A percentile compares a stretch with the other conserved stretches of the same genome.
These are phyloP conservation scores for Streptopelia turtur DNA, from an alignment of 2,797 vertebrate species.

Conservation along the genomic window DNA sequence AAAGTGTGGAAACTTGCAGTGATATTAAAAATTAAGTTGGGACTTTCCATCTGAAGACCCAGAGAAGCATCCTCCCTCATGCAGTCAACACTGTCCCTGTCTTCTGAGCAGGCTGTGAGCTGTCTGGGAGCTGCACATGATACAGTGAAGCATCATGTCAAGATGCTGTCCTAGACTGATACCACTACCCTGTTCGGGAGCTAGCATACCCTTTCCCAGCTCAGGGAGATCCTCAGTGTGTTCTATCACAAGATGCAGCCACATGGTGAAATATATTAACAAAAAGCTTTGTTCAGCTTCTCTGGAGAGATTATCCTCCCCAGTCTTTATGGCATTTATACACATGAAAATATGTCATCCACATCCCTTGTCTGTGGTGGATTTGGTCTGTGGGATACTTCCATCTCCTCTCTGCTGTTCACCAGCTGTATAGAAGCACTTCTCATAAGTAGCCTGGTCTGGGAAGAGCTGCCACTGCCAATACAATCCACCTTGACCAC, in stretches of 20 bases:
- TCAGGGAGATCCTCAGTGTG: neutral
- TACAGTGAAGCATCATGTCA: neutral
- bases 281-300: neutral
- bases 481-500: neutral
- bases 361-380: neutral
- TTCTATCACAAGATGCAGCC: neutral
- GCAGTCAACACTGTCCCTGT: neutral
- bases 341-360: neutral
- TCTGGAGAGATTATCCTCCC: neutral
- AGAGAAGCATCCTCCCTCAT: neutral
- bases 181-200: neutral
- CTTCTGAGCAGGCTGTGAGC: neutral
- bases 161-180: neutral
- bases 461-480: neutral
- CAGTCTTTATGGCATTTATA: neutral
- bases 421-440: neutral
- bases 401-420: neutral
- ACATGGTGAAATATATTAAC: neutral
- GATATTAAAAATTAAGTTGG: neutral
- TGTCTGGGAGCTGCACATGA: neutral
- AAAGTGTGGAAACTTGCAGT: neutral
- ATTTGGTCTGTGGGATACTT: neutral
- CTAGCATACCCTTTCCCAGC: neutral
- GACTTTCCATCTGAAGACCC: neutral
- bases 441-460: fast-evolving